Evolutionary conservation across 2,113 vertebrate genomes (phyloP).

Genomic region (Psophia crepitans): DNA sequence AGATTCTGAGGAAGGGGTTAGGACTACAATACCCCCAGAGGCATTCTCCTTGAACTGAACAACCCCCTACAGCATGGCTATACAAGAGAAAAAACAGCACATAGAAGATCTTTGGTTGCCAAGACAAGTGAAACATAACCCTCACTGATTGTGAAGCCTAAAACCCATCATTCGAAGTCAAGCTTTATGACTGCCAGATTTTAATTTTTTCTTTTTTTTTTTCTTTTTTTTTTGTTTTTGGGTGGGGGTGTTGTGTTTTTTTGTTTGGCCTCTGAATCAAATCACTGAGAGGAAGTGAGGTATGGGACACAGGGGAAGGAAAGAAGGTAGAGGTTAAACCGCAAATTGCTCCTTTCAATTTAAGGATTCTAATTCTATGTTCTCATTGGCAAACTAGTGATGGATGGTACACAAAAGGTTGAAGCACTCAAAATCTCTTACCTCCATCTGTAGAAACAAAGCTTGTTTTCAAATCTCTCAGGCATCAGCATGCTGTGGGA

Average conservation of each 20-base stretch:
- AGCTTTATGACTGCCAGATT: neutral
- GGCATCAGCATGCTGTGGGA: neutral
- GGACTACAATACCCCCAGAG: neutral
- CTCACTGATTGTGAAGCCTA: neutral
- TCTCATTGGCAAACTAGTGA: neutral
- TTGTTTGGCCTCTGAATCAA: neutral
- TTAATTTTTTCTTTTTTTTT: no score
- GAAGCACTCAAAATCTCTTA: neutral
- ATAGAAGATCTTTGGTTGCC: neutral
- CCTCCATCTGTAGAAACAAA: neutral
- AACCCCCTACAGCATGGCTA: neutral
- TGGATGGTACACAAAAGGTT: neutral
- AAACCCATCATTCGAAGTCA: neutral
- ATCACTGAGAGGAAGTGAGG: neutral
- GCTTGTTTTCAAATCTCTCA: neutral
- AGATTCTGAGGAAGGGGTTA: neutral
- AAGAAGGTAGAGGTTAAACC: neutral
- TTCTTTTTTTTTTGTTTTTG: neutral
- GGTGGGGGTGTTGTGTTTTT: neutral
- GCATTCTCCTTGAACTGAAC: neutral
- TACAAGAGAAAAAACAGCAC: neutral
- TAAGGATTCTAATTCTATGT: no score
- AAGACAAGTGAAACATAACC: neutral
- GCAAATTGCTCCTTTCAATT: neutral
- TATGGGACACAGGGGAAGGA: neutral